phyloP scores from a whole-genome alignment of 1,140 invertebrate species.

The Pseudomyrmex flavicornis region DNA sequence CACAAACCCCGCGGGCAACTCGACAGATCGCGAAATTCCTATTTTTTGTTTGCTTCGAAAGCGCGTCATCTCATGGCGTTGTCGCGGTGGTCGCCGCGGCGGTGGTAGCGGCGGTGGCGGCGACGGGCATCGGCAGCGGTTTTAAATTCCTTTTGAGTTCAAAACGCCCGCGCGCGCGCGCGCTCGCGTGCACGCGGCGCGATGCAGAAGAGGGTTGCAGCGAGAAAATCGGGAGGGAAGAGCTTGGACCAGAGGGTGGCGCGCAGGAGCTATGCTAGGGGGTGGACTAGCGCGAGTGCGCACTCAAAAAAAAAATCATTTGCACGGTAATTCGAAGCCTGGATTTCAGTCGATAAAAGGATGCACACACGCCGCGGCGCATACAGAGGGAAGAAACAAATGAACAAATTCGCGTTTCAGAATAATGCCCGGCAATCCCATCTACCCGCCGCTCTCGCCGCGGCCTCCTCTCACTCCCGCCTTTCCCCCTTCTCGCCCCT shows the following conservation, averaged over 20 bases:
- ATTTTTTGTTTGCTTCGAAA: slow-evolving; percentile 56
- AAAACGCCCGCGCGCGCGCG: slow-evolving; percentile 53
- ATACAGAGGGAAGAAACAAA: slow-evolving; percentile 86
- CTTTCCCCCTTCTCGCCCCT: slow-evolving; percentile 43
- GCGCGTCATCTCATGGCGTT: slow-evolving; percentile 63
- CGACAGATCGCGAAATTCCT: slow-evolving; percentile 58
- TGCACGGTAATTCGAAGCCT: slow-evolving; percentile 86
- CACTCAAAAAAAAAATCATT: slow-evolving; percentile 84
- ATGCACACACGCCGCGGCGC: slow-evolving; percentile 84
- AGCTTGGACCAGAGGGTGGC: slow-evolving; percentile 41
- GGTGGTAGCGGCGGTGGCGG: slow-evolving; percentile 9
- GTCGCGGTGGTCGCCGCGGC: slow-evolving; percentile 23
- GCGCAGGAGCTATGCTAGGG: slow-evolving; percentile 23
- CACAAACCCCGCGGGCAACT: slow-evolving; percentile 49
- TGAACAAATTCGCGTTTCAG: slow-evolving; percentile 86
- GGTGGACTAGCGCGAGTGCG: slow-evolving; percentile 66
- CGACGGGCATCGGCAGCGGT: slow-evolving; percentile 76
- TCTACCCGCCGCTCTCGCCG: slow-evolving; percentile 78
- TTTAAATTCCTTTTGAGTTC: slow-evolving; percentile 85
- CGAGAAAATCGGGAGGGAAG: slow-evolving; percentile 62
- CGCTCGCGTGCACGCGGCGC: slow-evolving; percentile 54
- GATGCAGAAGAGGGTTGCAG: slow-evolving; percentile 61
- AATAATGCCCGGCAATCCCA: slow-evolving; percentile 85
- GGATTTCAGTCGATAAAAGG: slow-evolving; percentile 86
- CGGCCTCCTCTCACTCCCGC: slow-evolving; percentile 30